Evolutionary conservation across 2,797 vertebrate species (phyloP), one percentile per base, ranked within the genome.

Genomic region (Echeneis naucrates): DNA sequence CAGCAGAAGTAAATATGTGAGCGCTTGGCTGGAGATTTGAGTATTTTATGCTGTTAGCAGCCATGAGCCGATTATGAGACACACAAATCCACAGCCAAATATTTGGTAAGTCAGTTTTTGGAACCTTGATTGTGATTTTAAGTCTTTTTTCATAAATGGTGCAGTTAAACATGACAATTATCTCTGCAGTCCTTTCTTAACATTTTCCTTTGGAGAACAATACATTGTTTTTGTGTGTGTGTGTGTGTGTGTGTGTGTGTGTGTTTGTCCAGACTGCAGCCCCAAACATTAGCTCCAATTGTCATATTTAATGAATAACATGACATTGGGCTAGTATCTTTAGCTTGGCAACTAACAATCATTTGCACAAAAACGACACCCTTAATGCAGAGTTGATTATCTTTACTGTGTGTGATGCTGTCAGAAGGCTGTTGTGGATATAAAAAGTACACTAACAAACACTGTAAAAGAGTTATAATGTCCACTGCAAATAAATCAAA

Each of bases 401-500:
- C 21, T 68, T 12, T 26, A 64, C 21, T 23, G 16, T 13, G 9
- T 56, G 38, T 77, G 54, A 66, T 35, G 21, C 40, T 58, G 71
- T 75, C 27, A 26, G 24, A n/a, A 55, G 13, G 40, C 33, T 37
- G n/a, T 45, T 72, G 42, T 45, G 30, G 32, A 77, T 55, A 51
- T 53, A 73, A 48, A 62, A 72, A 23, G 53, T 53, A 1, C 68
- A 56, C 32, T 23, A 55, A 61, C 47, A 44, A 45, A 55, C 17
- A 56, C 47, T 47, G 38, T 51, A 37, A 68, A 33, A 64, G 68
- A 42, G 17, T 6, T 42, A 19, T 45, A 45, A 42, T 38, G 64
- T 40, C 24, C 14, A 56, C 47, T 27, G 32, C 30, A 27, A 52
- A 77, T 80, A 74, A 84, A 80, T 75, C 54, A 72, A 45, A 72